These are phyloP conservation scores for Lasioglossum calceatum DNA, from an alignment of 2,888 invertebrate species.

Conservation along the genomic window DNA sequence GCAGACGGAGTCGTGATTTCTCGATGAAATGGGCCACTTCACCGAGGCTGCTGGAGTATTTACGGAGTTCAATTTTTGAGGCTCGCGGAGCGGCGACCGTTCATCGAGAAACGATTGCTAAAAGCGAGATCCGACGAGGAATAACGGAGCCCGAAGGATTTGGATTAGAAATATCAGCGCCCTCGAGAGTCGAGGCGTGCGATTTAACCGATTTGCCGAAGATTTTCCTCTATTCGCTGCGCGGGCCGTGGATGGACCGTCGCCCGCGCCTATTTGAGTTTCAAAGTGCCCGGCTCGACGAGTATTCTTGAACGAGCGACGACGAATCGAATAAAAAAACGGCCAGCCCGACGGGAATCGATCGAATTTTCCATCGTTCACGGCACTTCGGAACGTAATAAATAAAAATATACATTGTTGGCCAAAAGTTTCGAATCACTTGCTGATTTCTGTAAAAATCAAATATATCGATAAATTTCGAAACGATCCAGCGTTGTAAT, in stretches of 20 bases:
- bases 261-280: background rate
- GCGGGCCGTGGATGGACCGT: background rate
- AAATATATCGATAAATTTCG: no score
- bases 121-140: background rate
- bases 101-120: background rate
- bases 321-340: background rate
- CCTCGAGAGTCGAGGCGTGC: background rate
- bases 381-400: background rate
- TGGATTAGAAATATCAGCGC: conserved; percentile 5
- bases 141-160: background rate
- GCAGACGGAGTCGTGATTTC: background rate
- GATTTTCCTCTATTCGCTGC: conserved; percentile 4
- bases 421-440: no score
- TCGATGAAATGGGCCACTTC: background rate
- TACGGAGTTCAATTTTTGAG: background rate
- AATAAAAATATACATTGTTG: background rate
- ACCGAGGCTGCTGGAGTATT: background rate
- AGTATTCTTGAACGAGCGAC: background rate
- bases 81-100: background rate
- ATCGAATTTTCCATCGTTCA: background rate
- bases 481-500: no score
- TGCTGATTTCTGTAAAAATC: no score
- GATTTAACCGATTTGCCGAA: background rate
- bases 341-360: background rate
- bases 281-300: background rate